A percentile compares a stretch with the other conserved stretches of the same genome.
Conservation (phyloP, 2,797 vertebrate species). For the Myotis vivesi region DNA sequence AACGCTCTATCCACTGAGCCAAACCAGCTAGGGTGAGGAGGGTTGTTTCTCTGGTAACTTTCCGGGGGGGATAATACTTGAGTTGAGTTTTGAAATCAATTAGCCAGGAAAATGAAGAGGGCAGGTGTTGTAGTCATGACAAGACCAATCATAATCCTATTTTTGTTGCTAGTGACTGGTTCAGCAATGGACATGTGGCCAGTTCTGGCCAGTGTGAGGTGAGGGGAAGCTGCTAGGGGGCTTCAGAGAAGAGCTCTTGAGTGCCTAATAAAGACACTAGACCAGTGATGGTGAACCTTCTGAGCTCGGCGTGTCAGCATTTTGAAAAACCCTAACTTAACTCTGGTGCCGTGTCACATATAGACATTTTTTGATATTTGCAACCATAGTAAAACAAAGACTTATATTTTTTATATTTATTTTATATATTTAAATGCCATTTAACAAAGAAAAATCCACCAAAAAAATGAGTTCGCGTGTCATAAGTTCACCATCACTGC, state of each 20-base stretch:
- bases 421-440: no score
- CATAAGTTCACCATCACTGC: no score
- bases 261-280: not conserved
- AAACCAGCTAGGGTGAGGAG: not conserved
- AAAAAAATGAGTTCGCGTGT: no score
- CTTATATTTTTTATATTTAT: no score
- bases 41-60: not conserved
- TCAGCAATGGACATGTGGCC: not conserved
- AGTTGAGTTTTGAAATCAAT: not conserved
- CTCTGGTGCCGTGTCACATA: no score
- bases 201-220: not conserved
- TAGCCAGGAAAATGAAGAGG: not conserved
- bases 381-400: no score
- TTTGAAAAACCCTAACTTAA: no score
- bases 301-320: no score
- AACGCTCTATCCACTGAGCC: no score
- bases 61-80: not conserved
- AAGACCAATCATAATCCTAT: not conserved
- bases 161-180: not conserved
- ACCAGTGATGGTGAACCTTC: no score
- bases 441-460: no score
- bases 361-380: no score
- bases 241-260: not conserved
- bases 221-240: not conserved
- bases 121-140: not conserved